Base-by-base conservation (phyloP, 2,888 invertebrate species). In the Drosophila algonquin region DNA sequence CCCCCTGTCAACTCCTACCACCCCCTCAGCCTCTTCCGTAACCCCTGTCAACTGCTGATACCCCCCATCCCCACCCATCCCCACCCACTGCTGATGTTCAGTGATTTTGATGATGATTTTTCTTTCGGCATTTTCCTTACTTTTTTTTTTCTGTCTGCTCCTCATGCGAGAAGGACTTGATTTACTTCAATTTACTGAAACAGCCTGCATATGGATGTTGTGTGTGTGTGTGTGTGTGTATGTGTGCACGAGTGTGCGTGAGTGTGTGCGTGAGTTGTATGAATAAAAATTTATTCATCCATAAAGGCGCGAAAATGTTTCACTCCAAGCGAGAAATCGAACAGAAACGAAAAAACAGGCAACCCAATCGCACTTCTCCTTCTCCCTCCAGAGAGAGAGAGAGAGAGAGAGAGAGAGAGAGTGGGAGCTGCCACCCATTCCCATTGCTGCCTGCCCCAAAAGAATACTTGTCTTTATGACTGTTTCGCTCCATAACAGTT, bases 261-360 rank as follows among this genome's bases (percentile, higher is more conserved):
- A 7, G 45, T 21, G 57, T 46, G 18, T n/a, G 45, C 16, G 47
- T 71, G 52, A 59, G 47, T 79, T 73, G 60, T 67, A 80, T 77
- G 74, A 71, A 83, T 76, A 80, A 76, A 81, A 81, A 85, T 85
- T 71, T 80, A 85, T 87, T 84, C 82, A 85, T 62, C 82, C 86
- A 85, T 78, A 84, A 80, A 75, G 80, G 85, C 85, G 83, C 75
- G 73, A 78, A 81, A 72, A 81, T 85, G 79, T 75, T 75, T 73
- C 74, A 72, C 64, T 75, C 64, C 61, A 79, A 73, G 73, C 64
- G 56, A 68, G 54, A 52, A 44, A 40, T 40, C 63, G 27, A 40
- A 40, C 61, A 24, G 50, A 50, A 75, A 40, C 59, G 21, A 52
- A 50, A 75, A 51, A 55, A 30, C 27, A 8, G 30, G 30, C 7